Percentiles rank a stretch among this genome's conserved stretches.
phyloP scores from a whole-genome alignment of 2,888 invertebrate genomes.

The Rhodophaea formosa region DNA sequence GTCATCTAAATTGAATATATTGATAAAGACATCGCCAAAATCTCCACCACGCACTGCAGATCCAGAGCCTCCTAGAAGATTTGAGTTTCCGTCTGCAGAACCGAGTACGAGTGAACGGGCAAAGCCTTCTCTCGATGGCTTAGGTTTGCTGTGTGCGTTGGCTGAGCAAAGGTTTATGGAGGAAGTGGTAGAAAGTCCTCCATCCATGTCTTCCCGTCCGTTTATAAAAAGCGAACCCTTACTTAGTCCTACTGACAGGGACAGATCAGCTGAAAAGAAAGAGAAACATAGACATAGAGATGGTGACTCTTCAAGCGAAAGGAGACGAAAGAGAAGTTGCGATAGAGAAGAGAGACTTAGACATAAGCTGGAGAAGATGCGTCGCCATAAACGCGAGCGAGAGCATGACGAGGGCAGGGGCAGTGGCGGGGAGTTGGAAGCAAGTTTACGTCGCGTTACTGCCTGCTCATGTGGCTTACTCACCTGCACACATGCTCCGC shows the following conservation, averaged over 20 bases:
- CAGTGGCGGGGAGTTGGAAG: constrained; percentile 65
- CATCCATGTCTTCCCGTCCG: constrained; percentile 50
- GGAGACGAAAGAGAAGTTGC: constrained; percentile 60
- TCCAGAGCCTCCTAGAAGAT: constrained; percentile 59
- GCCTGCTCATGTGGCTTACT: constrained; percentile 59
- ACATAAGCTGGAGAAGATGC: constrained; percentile 72
- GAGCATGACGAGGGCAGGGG: constrained; percentile 53
- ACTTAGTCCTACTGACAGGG: constrained; percentile 57
- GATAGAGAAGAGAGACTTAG: constrained; percentile 66
- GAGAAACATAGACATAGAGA: constrained; percentile 66
- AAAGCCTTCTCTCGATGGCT: constrained; percentile 81
- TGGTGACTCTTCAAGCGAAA: constrained; percentile 64
- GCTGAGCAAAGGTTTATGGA: constrained; percentile 92
- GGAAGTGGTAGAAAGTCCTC: constrained; percentile 81
- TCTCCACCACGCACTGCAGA: constrained; percentile 60
- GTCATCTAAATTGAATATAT: constrained; percentile 62
- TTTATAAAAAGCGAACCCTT: constrained; percentile 66
- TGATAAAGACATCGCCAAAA: constrained; percentile 72
- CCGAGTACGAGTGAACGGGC: constrained; percentile 50
- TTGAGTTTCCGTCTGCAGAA: constrained; percentile 61
- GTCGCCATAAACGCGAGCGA: constrained; percentile 65
- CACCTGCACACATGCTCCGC: constrained; percentile 53
- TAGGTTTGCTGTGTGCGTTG: constrained; percentile 90
- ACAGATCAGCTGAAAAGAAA: constrained; percentile 54
- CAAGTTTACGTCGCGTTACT: constrained; percentile 65